Evolutionary conservation across 2,888 invertebrate species (phyloP), one percentile per base, ranked within the genome.

Genomic region (Escarpia spicata): DNA sequence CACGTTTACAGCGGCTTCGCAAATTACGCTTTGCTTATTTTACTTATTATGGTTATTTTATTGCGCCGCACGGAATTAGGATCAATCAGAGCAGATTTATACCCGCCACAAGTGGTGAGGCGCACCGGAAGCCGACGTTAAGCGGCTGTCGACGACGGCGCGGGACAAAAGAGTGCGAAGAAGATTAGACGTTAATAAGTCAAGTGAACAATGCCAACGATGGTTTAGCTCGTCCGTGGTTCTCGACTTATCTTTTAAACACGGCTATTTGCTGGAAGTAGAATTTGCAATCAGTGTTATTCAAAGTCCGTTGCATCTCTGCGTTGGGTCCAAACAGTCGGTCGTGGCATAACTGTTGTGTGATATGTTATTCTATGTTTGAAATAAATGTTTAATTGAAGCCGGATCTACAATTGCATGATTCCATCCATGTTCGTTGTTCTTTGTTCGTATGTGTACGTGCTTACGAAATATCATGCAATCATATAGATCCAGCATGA

Each of bases 11-110:
- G 19, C 75, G 75, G 75, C 75, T 75, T 75, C 75, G 75, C 75
- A 75, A 75, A 75, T 75, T 75, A 26, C 75, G 75, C 75, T 75
- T 75, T 75, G 75, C 75, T 75, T 75, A 75, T 75, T 75, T 75
- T n/a, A 75, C 75, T 75, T 19, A 75, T 75, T 75, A 75, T n/a
- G 75, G 75, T 26, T 26, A 75, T 75, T 75, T 75, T 75, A 75
- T 75, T 75, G 75, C 75, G 75, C 75, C 19, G 75, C 75, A 3
- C 75, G 75, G 75, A 75, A 75, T 75, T 75, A 75, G 75, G 75
- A 75, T 75, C 75, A 75, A 75, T 75, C 75, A 75, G 75, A 26
- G 75, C 75, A 26, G 75, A 75, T 75, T 75, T 75, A 75, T 75
- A 75, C n/a, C 19, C 75, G 75, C 75, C 19, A 75, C 19, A 75